Evolutionary conservation across 2,113 vertebrate genomes (phyloP).

Genomic region (Actenoides hombroni): DNA sequence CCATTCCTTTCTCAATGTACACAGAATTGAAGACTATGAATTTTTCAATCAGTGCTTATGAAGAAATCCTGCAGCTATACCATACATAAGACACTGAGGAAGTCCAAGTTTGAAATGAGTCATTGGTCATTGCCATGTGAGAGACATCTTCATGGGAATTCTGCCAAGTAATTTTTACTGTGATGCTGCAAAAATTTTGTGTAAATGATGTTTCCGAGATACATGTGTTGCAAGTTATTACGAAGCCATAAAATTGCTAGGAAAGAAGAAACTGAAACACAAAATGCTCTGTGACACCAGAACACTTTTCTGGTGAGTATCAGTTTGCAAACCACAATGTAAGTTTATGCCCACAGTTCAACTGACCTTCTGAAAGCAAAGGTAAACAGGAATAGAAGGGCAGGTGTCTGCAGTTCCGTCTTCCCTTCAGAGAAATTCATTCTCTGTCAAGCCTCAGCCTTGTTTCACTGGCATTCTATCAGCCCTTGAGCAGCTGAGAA

Average conservation of each 20-base stretch:
- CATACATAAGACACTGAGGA: background rate
- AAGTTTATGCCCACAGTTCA: slow-evolving; percentile 58
- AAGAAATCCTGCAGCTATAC: background rate
- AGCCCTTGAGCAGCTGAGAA: background rate
- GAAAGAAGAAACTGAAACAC: slow-evolving; percentile 27
- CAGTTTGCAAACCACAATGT: slow-evolving; percentile 40
- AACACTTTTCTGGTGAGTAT: slow-evolving; percentile 48
- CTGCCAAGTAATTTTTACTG: background rate
- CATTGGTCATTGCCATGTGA: background rate
- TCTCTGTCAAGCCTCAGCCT: background rate
- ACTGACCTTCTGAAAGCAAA: slow-evolving; percentile 56
- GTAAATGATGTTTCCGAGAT: background rate
- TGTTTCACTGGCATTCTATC: background rate
- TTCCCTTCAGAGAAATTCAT: slow-evolving; percentile 15
- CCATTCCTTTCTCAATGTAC: background rate
- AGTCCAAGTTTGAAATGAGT: background rate
- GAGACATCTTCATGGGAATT: background rate
- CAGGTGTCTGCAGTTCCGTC: background rate
- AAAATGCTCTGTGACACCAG: slow-evolving; percentile 41
- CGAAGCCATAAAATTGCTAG: background rate
- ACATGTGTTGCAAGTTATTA: slow-evolving; percentile 39
- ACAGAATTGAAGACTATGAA: background rate
- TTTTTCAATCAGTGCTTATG: background rate
- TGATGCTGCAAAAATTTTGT: background rate
- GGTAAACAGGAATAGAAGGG: slow-evolving; percentile 52